A percentile compares a stretch with the other conserved stretches of the same genome.
Evolutionary conservation across 2,113 vertebrate genomes (phyloP).

Genomic region (Vicugna pacos): DNA sequence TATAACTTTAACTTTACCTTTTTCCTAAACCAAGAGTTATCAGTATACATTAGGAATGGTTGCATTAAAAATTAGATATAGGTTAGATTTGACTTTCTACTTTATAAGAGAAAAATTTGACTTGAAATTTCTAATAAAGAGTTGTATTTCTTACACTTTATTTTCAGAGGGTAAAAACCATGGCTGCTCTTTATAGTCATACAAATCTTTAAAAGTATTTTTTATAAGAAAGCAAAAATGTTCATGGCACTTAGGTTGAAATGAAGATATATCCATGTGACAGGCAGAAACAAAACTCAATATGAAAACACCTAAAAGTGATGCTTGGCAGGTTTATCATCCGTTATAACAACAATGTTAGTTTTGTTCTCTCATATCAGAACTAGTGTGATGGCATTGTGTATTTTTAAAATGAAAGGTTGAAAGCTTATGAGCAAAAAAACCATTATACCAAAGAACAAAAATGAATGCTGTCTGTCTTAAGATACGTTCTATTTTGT

Average conservation of each 20-base stretch:
- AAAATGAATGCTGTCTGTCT: slow-evolving; percentile 26
- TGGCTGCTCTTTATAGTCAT: neutral
- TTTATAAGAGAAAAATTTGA: neutral
- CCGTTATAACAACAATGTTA: neutral
- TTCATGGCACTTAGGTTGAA: neutral
- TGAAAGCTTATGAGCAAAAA: neutral
- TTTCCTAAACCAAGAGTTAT: neutral
- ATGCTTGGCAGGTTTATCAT: neutral
- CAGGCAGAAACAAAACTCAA: slow-evolving; percentile 5
- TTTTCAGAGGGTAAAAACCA: neutral
- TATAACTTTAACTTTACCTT: neutral
- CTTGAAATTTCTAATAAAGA: neutral
- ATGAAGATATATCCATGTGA: neutral
- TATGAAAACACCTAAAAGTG: slow-evolving; percentile 7
- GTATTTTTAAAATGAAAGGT: slow-evolving; percentile 55
- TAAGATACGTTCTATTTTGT: slow-evolving; percentile 12
- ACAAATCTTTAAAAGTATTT: neutral
- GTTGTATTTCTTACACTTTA: neutral
- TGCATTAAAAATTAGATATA: neutral
- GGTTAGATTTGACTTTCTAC: neutral
- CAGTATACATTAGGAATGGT: neutral
- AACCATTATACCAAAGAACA: neutral
- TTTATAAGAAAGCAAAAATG: neutral
- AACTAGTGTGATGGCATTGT: neutral
- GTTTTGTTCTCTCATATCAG: neutral